Percentiles rank a stretch among this genome's conserved stretches.
Evolutionary conservation across 1,140 invertebrate species (phyloP).

Genomic region (Lepidurus arcticus): DNA sequence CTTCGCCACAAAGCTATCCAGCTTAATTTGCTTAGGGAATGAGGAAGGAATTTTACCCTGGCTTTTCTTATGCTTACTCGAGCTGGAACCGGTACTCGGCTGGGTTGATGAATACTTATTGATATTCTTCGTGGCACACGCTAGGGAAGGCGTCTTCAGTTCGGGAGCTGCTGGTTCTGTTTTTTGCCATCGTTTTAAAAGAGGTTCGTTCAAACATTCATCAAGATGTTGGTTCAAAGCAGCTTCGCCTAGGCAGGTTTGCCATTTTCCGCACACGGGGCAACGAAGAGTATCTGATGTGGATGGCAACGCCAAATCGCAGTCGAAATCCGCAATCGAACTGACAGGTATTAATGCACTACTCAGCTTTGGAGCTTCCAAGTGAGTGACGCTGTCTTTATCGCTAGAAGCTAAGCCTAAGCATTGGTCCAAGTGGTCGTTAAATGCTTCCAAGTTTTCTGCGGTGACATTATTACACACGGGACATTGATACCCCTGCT

Average conservation of each 20-base stretch:
- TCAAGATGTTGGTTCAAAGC: conserved; percentile 37
- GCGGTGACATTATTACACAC: neutral
- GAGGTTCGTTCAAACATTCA: conserved; percentile 36
- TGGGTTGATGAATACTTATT: neutral
- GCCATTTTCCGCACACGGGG: conserved; percentile 32
- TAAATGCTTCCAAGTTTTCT: neutral
- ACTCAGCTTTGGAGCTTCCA: neutral
- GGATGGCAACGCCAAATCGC: neutral
- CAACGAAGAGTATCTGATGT: neutral
- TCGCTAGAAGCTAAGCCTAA: neutral
- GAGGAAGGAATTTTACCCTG: neutral
- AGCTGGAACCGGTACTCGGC: neutral
- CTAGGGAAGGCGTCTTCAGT: neutral
- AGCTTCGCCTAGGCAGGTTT: conserved; percentile 27
- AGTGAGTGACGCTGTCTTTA: neutral
- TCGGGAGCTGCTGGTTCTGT: neutral
- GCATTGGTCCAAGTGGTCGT: neutral
- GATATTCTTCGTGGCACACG: neutral
- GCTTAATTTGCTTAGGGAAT: neutral
- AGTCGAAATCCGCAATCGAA: neutral
- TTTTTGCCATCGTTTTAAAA: neutral
- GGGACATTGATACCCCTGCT: neutral
- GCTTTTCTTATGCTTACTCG: neutral
- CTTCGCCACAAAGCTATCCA: neutral
- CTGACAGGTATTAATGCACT: neutral